Evolutionary conservation across 1,140 invertebrate genomes (phyloP).

Genomic region (Sesamia nonagrioides): DNA sequence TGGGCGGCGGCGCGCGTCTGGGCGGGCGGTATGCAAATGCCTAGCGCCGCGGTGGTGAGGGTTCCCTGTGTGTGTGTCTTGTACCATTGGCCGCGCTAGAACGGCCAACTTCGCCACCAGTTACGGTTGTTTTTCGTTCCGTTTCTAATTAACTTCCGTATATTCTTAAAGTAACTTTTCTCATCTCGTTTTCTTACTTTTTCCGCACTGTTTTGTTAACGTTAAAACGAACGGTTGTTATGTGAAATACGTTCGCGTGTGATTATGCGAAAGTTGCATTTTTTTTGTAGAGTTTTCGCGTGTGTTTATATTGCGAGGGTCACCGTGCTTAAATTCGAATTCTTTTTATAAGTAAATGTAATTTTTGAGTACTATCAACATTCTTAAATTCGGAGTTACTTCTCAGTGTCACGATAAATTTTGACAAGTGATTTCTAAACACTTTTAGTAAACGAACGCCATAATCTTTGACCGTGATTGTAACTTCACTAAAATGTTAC

Average conservation of each 20-base stretch:
- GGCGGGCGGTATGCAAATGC: constrained; percentile 87
- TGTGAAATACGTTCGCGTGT: constrained; percentile 80
- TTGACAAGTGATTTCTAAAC: constrained; percentile 79
- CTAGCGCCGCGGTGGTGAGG: constrained; percentile 72
- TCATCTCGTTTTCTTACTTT: constrained; percentile 80
- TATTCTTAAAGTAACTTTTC: constrained; percentile 87
- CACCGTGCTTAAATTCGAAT: constrained; percentile 54
- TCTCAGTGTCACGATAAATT: constrained; percentile 79
- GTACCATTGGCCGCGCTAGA: constrained; percentile 86
- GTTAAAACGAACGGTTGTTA: constrained; percentile 71
- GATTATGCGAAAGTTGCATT: constrained; percentile 75
- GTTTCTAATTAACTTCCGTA: constrained; percentile 87
- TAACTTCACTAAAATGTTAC: constrained; percentile 85
- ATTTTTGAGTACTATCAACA: constrained; percentile 65
- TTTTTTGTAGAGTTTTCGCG: constrained; percentile 67
- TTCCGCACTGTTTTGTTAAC: constrained; percentile 67
- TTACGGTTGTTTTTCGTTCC: constrained; percentile 87
- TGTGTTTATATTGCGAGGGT: constrained; percentile 76
- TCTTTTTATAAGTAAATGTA: constrained; percentile 77
- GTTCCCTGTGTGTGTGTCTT: constrained; percentile 81
- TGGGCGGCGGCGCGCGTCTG: constrained; percentile 85
- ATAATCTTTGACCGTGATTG: constrained; percentile 72
- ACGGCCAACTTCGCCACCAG: constrained; percentile 86
- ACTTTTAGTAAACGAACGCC: constrained; percentile 70
- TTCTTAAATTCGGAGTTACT: constrained; percentile 69